phyloP scores from a whole-genome alignment of 2,113 vertebrate species.

The Cyprinus carpio region DNA sequence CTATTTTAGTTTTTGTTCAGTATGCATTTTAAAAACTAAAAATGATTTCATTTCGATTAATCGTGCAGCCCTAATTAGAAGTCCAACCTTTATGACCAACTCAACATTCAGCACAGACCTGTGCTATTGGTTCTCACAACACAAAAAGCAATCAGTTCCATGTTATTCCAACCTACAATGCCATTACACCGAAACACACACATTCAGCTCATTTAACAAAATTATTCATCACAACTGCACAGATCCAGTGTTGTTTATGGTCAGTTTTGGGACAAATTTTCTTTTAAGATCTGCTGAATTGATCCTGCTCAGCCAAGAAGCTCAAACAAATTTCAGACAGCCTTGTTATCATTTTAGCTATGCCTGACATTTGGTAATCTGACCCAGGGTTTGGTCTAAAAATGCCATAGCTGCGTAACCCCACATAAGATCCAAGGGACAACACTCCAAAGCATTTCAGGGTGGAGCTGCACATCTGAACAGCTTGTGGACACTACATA shows the following conservation, averaged over 20 bases:
- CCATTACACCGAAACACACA: background rate
- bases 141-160: background rate
- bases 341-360: slow-evolving; percentile 11
- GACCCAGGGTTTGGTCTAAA: slow-evolving; percentile 23
- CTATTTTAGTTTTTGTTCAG: no score
- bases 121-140: background rate
- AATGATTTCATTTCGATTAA: no score
- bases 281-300: background rate
- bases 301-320: background rate
- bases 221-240: background rate
- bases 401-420: background rate
- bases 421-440: slow-evolving; percentile 2
- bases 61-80: no score
- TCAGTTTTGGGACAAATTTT: background rate
- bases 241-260: background rate
- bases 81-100: background rate
- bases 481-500: background rate
- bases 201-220: background rate
- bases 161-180: background rate
- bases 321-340: background rate
- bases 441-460: slow-evolving; percentile 18
- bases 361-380: slow-evolving; percentile 19
- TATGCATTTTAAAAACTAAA: no score
- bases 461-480: slow-evolving; percentile 1
- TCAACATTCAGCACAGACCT: background rate